phyloP scores from a whole-genome alignment of 2,888 invertebrate genomes.

The Caenorhabditis sp. region DNA sequence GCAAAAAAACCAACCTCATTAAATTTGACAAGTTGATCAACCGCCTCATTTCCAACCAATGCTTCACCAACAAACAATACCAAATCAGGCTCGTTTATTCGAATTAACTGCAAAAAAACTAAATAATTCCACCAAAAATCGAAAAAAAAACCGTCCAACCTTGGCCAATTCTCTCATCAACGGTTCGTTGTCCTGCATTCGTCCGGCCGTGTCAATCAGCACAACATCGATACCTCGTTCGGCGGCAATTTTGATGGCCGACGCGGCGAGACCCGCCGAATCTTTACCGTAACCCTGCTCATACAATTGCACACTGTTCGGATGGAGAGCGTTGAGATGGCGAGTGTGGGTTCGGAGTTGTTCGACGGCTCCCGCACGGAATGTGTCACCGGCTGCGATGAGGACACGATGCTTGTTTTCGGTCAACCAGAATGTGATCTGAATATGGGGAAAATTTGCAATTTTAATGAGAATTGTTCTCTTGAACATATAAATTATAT shows the following conservation, averaged over 20 bases:
- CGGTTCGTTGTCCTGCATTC: constrained; percentile 99
- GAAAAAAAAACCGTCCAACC: constrained; percentile 70
- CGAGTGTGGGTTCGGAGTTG: constrained; percentile 92
- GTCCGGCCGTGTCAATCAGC: constrained; percentile 97
- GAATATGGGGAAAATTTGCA: too few relatives aligned
- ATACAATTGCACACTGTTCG: constrained; percentile 79
- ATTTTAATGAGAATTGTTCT: neutral
- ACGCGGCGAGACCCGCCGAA: constrained; percentile 96
- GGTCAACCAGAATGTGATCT: constrained; percentile 98
- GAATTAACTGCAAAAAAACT: constrained; percentile 78
- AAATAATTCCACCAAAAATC: constrained; percentile 1
- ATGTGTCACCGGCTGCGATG: constrained; percentile 98
- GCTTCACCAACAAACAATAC: constrained; percentile 99
- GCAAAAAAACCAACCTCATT: constrained; percentile 75
- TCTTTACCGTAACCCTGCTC: constrained; percentile 99
- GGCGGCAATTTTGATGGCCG: constrained; percentile 80
- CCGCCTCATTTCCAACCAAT: constrained; percentile 98
- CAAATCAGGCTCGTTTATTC: constrained; percentile 94
- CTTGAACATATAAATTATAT: too few relatives aligned
- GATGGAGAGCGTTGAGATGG: constrained; percentile 91
- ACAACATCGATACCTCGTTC: constrained; percentile 88
- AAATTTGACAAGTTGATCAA: constrained; percentile 97
- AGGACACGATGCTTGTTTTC: constrained; percentile 94
- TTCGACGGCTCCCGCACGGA: constrained; percentile 94
- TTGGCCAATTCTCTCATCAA: constrained; percentile 96